phyloP scores from a whole-genome alignment of 2,113 vertebrate species.

The Pelmatolapia mariae region DNA sequence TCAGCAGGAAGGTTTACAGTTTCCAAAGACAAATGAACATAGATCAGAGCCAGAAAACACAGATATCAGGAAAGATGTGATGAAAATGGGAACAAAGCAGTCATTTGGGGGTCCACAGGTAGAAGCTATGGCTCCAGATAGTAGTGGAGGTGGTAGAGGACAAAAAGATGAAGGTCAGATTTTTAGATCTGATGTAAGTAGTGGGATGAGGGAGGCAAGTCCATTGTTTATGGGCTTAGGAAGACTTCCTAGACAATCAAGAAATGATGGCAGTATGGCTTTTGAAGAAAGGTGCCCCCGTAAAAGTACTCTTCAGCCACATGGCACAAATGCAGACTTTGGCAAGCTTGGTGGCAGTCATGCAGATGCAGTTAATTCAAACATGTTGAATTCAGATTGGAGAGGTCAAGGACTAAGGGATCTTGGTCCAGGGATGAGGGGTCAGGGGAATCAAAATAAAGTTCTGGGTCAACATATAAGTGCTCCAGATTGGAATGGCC shows the following conservation, averaged over 20 bases:
- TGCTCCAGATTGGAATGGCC: background rate
- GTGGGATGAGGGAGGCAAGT: background rate
- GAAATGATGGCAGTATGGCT: background rate
- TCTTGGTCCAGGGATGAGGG: background rate
- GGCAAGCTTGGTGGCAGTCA: background rate
- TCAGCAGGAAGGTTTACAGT: background rate
- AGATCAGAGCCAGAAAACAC: background rate
- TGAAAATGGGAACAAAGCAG: background rate
- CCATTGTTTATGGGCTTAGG: background rate
- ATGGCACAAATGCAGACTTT: background rate
- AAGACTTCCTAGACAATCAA: background rate
- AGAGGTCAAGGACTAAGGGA: background rate
- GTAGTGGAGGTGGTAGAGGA: background rate
- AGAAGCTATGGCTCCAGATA: background rate
- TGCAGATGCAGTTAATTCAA: background rate
- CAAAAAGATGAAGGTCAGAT: background rate
- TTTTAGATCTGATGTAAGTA: background rate
- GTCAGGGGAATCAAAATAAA: background rate
- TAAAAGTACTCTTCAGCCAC: background rate
- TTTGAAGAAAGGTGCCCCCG: background rate
- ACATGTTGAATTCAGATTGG: conserved; percentile 9
- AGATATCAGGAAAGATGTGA: background rate
- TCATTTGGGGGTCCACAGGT: background rate
- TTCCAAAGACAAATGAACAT: background rate
- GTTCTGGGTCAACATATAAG: background rate